A percentile compares a stretch with the other conserved stretches of the same genome.
phyloP scores from a whole-genome alignment of 92 coral and sea anemone genomes.

The Parazoanthus atlanticus region DNA sequence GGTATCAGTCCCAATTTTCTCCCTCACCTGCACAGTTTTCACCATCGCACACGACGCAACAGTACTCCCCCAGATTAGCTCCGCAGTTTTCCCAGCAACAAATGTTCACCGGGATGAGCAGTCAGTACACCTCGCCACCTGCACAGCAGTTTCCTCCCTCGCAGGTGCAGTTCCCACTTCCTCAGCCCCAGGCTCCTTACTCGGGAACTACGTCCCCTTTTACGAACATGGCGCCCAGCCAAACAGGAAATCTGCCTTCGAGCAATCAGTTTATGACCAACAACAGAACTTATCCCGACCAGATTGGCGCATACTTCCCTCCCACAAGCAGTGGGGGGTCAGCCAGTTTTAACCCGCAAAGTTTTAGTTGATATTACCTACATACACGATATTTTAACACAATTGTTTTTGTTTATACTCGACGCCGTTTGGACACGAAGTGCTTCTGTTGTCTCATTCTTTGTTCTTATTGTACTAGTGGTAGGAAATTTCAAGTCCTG shows the following conservation, averaged over 20 bases:
- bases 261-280: conserved; percentile 9
- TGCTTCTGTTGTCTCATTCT: not conserved
- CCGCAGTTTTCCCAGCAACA: conserved; percentile 43
- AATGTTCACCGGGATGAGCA: conserved; percentile 40
- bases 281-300: conserved; percentile 27
- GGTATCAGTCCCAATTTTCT: conserved; percentile 35
- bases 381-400: not conserved
- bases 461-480: not conserved
- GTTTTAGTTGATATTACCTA: conserved; percentile 24
- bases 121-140: conserved; percentile 37
- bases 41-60: conserved; percentile 32
- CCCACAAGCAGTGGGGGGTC: conserved; percentile 2
- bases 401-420: not conserved
- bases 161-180: conserved; percentile 25
- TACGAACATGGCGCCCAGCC: conserved; percentile 30
- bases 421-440: not conserved
- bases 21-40: conserved; percentile 32
- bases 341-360: conserved; percentile 29
- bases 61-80: conserved; percentile 35
- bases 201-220: conserved; percentile 12
- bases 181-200: conserved; percentile 22
- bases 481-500: too few relatives aligned
- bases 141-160: conserved; percentile 24
- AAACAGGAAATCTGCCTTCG: conserved; percentile 14
- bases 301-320: conserved; percentile 11